Evolutionary conservation across 92 coral and sea anemone genomes (phyloP).

Genomic region (Phymanthus crucifer): DNA sequence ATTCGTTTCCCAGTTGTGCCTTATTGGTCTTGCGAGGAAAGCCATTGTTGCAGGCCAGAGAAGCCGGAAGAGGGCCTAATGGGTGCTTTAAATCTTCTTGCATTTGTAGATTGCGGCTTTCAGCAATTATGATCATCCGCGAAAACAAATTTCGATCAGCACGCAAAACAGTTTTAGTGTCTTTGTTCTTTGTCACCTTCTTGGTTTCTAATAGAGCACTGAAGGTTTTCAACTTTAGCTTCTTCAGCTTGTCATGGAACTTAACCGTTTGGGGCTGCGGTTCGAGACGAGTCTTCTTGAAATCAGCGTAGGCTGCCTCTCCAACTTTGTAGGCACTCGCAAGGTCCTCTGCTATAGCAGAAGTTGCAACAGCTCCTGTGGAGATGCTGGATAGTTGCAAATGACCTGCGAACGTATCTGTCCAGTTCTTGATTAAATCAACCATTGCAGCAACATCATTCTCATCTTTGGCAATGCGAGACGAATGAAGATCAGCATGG

Average conservation of each 20-base stretch:
- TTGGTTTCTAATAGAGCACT: constrained; percentile 21
- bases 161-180: constrained; percentile 39
- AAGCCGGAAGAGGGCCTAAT: constrained; percentile 56
- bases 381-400: constrained; percentile 35
- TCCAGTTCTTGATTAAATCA: constrained; percentile 41
- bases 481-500: constrained; percentile 35
- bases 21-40: constrained; percentile 48
- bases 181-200: constrained; percentile 19
- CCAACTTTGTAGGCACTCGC: constrained; percentile 33
- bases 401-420: constrained; percentile 32
- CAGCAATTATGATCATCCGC: constrained; percentile 57
- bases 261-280: constrained; percentile 25
- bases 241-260: constrained; percentile 46
- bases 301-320: constrained; percentile 28
- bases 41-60: constrained; percentile 48
- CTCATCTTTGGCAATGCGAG: constrained; percentile 43
- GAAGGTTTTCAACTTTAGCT: constrained; percentile 20
- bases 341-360: constrained; percentile 38
- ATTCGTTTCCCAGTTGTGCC: constrained; percentile 43
- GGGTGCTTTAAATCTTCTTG: constrained; percentile 49
- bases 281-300: constrained; percentile 30
- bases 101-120: constrained; percentile 55
- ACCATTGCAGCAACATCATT: constrained; percentile 34
- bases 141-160: constrained; percentile 65
- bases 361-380: constrained; percentile 41